Evolutionary conservation across 2,797 vertebrate genomes (phyloP).

Genomic region (Galagoides demidoff): DNA sequence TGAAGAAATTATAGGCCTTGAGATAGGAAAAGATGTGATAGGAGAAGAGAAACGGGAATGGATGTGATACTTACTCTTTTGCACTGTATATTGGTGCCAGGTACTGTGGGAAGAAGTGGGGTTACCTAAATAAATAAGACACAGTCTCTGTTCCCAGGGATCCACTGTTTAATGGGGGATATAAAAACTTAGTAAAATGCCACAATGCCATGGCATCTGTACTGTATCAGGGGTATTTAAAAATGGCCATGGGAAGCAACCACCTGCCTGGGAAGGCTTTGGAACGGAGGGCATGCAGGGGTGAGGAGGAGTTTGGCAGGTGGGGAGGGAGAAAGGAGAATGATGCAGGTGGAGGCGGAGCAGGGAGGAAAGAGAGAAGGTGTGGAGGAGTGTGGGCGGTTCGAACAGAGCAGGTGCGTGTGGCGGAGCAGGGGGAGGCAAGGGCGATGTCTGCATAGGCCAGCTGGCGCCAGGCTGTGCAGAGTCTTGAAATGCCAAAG

Average conservation of each 20-base stretch:
- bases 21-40: neutral
- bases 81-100: neutral
- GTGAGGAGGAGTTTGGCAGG: neutral
- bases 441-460: no score
- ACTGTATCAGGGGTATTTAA: neutral
- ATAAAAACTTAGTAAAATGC: neutral
- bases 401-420: neutral
- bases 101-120: neutral
- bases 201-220: accelerated
- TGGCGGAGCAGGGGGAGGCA: no score
- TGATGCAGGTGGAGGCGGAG: accelerated
- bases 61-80: neutral
- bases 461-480: neutral
- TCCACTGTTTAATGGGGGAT: neutral
- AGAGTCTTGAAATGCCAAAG: neutral
- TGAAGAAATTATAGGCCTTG: neutral
- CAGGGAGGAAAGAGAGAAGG: neutral
- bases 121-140: neutral
- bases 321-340: no score
- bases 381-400: neutral
- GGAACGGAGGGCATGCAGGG: neutral
- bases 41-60: neutral
- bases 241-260: neutral
- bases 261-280: neutral
- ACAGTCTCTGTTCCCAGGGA: neutral